These are phyloP conservation scores for Agrotis exclamationis DNA, from an alignment of 2,888 invertebrate genomes.

Conservation along the genomic window DNA sequence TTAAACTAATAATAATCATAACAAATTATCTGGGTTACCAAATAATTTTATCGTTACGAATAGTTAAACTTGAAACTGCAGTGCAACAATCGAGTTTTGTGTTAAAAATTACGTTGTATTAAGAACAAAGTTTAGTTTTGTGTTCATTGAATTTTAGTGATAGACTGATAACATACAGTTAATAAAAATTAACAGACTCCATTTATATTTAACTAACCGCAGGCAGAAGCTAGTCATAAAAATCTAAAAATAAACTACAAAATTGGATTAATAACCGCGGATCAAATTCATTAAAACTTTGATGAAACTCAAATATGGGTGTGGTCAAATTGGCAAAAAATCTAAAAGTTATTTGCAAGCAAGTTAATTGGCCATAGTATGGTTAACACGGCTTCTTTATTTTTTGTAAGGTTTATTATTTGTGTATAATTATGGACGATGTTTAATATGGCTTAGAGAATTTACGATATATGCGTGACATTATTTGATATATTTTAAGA, in stretches of 20 bases:
- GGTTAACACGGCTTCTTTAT: constrained; percentile 50
- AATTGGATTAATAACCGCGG: constrained; percentile 36
- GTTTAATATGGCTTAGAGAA: constrained; percentile 55
- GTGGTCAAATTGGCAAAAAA: constrained; percentile 47
- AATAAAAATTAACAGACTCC: neutral
- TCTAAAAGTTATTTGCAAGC: constrained; percentile 34
- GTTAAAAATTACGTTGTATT: no score
- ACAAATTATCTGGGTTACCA: no score
- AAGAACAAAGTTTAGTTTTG: no score
- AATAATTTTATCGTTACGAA: no score
- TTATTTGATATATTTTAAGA: constrained; percentile 52
- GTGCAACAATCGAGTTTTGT: no score
- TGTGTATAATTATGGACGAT: constrained; percentile 46
- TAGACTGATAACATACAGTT: no score
- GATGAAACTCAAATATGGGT: constrained; percentile 55
- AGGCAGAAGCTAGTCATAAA: constrained; percentile 37
- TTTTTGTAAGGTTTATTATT: constrained; percentile 50
- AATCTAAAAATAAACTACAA: constrained; percentile 48
- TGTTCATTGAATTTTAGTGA: no score
- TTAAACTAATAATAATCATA: no score
- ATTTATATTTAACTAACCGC: constrained; percentile 17
- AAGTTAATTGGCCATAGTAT: constrained; percentile 55
- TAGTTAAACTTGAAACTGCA: no score
- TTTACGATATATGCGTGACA: constrained; percentile 58
- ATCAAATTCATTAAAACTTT: constrained; percentile 43